phyloP scores from a whole-genome alignment of 2,797 vertebrate genomes.

The Myotis planiceps region DNA sequence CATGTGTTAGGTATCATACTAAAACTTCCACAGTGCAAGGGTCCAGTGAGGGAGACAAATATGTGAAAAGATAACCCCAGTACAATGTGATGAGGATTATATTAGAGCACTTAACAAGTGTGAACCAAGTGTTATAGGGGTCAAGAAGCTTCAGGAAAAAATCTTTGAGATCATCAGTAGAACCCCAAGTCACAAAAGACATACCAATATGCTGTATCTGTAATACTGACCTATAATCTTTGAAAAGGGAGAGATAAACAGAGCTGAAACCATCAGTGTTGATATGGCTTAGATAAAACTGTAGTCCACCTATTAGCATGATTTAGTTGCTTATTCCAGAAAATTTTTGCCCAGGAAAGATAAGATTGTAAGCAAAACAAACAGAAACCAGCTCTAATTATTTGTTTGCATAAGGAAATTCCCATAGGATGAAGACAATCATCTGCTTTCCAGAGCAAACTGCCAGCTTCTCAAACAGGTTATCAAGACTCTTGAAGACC shows the following conservation, averaged over 20 bases:
- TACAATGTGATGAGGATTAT: neutral
- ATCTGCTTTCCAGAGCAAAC: neutral
- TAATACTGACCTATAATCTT: neutral
- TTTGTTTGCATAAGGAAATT: neutral
- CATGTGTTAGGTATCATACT: neutral
- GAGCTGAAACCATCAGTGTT: neutral
- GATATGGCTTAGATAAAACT: neutral
- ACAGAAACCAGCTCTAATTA: neutral
- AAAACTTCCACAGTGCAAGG: neutral
- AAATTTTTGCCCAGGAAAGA: neutral
- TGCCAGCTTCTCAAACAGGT: neutral
- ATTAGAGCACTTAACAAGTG: neutral
- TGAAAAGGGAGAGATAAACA: neutral
- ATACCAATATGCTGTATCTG: neutral
- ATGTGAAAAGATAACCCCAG: neutral
- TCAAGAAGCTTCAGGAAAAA: neutral
- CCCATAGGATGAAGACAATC: neutral
- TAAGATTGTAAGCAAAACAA: conserved; percentile 25
- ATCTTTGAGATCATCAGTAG: neutral
- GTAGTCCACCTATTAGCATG: neutral
- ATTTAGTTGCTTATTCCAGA: conserved; percentile 9
- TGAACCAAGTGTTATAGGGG: neutral
- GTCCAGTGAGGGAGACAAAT: neutral
- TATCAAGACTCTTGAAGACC: neutral
- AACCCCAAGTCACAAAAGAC: neutral